Evolutionary conservation across 2,113 vertebrate genomes (phyloP).

Genomic region (Merops nubicus): DNA sequence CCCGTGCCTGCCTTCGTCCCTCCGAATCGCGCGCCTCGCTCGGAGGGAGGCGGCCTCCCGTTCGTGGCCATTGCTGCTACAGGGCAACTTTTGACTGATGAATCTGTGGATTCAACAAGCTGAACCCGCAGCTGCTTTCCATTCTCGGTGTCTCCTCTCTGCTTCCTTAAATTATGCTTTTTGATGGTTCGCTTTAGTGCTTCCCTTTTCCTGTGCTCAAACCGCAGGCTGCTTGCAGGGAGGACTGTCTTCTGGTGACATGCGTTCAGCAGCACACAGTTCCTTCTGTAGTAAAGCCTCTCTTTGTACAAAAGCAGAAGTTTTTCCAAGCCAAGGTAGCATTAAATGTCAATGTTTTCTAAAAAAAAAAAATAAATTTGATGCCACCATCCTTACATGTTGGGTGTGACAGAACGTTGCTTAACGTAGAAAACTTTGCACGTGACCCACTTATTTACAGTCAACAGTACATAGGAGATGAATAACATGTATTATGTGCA

Average conservation of each 20-base stretch:
- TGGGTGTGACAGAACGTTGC: not conserved
- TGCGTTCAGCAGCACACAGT: fast-evolving
- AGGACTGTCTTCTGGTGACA: fast-evolving
- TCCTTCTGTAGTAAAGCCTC: not conserved
- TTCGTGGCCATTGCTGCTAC: fast-evolving
- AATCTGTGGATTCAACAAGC: fast-evolving
- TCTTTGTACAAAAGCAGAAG: not conserved
- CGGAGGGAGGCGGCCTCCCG: fast-evolving
- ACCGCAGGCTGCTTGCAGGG: too few relatives aligned
- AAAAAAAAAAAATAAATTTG: not conserved
- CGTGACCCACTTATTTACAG: not conserved
- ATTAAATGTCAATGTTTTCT: not conserved
- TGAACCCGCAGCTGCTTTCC: not conserved
- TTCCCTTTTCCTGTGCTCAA: fast-evolving
- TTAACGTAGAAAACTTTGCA: not conserved
- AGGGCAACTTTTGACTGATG: fast-evolving
- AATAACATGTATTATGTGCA: not conserved
- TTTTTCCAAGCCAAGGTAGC: not conserved
- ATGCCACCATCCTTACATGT: not conserved
- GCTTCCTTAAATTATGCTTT: fast-evolving
- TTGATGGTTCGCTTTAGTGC: not conserved
- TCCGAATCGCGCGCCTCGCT: fast-evolving
- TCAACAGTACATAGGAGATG: fast-evolving
- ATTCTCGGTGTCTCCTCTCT: fast-evolving
- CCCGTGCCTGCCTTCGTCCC: fast-evolving